phyloP scores from a whole-genome alignment of 2,888 invertebrate species.

The Ophion ventricosus region DNA sequence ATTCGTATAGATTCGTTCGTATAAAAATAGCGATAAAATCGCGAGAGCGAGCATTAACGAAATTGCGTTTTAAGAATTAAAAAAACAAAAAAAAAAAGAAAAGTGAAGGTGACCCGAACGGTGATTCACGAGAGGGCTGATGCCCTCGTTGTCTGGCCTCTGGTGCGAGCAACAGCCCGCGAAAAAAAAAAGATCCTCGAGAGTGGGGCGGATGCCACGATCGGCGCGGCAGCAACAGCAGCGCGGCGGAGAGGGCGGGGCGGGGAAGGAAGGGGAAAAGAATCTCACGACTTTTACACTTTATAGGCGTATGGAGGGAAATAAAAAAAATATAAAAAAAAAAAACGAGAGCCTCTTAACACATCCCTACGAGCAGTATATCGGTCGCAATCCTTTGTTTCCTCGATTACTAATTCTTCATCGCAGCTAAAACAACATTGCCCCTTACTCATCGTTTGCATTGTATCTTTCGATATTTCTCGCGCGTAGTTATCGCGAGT shows the following conservation, averaged over 20 bases:
- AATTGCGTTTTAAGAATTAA: slow-evolving; percentile 75
- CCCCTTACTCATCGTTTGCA: slow-evolving; percentile 12
- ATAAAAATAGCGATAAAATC: slow-evolving; percentile 36
- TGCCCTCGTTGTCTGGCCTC: slow-evolving; percentile 81
- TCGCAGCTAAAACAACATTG: slow-evolving; percentile 5
- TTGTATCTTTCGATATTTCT: slow-evolving; percentile 3
- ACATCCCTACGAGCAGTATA: slow-evolving; percentile 10
- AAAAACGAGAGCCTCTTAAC: slow-evolving; percentile 25
- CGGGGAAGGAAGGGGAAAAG: slow-evolving; percentile 25
- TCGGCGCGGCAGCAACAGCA: slow-evolving; percentile 34
- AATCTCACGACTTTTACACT: slow-evolving; percentile 46
- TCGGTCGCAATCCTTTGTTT: slow-evolving; percentile 46
- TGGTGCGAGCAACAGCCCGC: slow-evolving; percentile 64
- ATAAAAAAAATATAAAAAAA: slow-evolving; percentile 13
- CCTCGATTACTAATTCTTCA: slow-evolving; percentile 44
- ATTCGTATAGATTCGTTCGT: slow-evolving; percentile 9
- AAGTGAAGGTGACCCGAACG: slow-evolving; percentile 81
- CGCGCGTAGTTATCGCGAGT: background rate
- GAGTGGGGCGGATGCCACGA: slow-evolving; percentile 49
- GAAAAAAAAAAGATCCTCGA: slow-evolving; percentile 33
- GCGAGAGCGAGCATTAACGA: slow-evolving; percentile 71
- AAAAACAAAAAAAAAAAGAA: slow-evolving; percentile 44
- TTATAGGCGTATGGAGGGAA: slow-evolving; percentile 10
- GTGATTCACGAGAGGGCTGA: slow-evolving; percentile 81
- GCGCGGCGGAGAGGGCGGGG: slow-evolving; percentile 17